Evolutionary conservation across 2,797 vertebrate genomes (phyloP).

Genomic region (Melanogrammus aeglefinus): DNA sequence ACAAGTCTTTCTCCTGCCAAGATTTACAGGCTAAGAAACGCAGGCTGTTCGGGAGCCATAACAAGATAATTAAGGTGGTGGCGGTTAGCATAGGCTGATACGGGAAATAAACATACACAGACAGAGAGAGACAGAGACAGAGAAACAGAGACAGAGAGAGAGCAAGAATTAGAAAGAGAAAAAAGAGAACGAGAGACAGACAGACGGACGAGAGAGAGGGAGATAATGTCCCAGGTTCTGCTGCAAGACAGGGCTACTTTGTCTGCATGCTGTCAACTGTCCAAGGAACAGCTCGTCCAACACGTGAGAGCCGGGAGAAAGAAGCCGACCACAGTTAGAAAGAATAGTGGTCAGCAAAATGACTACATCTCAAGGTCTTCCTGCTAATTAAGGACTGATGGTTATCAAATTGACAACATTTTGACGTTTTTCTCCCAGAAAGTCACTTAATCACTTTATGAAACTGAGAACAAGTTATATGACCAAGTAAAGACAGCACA

Average conservation of each 20-base stretch:
- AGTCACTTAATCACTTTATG: not conserved
- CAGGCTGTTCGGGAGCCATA: conserved; percentile 44
- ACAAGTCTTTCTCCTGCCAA: conserved; percentile 45
- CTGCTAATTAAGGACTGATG: not conserved
- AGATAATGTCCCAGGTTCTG: conserved; percentile 22
- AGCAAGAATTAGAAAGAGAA: not conserved
- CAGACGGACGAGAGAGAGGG: not conserved
- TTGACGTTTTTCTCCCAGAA: not conserved
- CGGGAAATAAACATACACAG: not conserved
- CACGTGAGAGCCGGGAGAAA: too few relatives aligned
- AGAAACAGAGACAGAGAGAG: not conserved
- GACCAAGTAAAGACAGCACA: not conserved
- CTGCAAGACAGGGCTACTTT: conserved; percentile 49
- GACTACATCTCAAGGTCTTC: not conserved
- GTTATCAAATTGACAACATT: not conserved
- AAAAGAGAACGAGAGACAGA: not conserved
- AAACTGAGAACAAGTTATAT: not conserved
- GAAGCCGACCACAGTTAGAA: not conserved
- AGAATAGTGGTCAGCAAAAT: not conserved
- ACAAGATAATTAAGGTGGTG: conserved; percentile 58
- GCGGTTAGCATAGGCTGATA: conserved; percentile 38
- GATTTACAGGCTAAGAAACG: conserved; percentile 55
- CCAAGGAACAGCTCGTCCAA: not conserved
- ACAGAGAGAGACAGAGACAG: not conserved
- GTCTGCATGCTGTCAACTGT: conserved; percentile 14